A percentile compares a stretch with the other conserved stretches of the same genome.
phyloP scores from a whole-genome alignment of 2,888 invertebrate genomes.

The Thereva nobilitata region DNA sequence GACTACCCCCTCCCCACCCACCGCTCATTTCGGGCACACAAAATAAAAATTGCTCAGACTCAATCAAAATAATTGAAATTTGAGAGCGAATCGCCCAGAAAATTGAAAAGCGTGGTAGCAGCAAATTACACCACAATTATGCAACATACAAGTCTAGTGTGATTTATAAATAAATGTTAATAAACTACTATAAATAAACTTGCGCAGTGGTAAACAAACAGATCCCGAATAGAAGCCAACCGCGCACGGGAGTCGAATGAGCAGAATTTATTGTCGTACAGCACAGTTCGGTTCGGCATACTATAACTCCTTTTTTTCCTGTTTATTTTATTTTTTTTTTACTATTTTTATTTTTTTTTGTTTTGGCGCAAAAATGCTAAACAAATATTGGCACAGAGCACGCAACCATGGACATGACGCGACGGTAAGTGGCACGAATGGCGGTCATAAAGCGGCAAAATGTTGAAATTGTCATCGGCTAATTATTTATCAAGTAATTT shows the following conservation, averaged over 20 bases:
- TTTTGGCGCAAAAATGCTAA: conserved; percentile 6
- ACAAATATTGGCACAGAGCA: conserved; percentile 15
- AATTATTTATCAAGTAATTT: conserved; percentile 28
- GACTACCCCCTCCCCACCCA: too few relatives aligned
- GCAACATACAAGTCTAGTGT: conserved; percentile 16
- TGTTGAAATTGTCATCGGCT: conserved; percentile 31
- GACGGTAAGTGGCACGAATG: conserved; percentile 21
- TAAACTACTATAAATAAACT: conserved; percentile 14
- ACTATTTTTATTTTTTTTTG: neutral
- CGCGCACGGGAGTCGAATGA: neutral
- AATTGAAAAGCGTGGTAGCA: neutral
- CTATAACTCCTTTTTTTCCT: too few relatives aligned
- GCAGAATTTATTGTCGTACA: neutral
- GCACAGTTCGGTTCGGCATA: neutral
- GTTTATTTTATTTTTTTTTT: too few relatives aligned
- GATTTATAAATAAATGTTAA: conserved; percentile 28
- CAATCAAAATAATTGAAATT: too few relatives aligned
- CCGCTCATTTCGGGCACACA: too few relatives aligned
- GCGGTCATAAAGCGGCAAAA: conserved; percentile 22
- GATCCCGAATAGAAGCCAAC: neutral
- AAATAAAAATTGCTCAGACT: too few relatives aligned
- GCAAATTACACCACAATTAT: conserved; percentile 23
- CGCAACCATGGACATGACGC: conserved; percentile 18
- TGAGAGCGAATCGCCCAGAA: conserved; percentile 1
- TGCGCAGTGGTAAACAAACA: conserved; percentile 19